Evolutionary conservation across 2,113 vertebrate genomes (phyloP), one percentile per base, ranked within the genome.

Genomic region (Cavia aperea): DNA sequence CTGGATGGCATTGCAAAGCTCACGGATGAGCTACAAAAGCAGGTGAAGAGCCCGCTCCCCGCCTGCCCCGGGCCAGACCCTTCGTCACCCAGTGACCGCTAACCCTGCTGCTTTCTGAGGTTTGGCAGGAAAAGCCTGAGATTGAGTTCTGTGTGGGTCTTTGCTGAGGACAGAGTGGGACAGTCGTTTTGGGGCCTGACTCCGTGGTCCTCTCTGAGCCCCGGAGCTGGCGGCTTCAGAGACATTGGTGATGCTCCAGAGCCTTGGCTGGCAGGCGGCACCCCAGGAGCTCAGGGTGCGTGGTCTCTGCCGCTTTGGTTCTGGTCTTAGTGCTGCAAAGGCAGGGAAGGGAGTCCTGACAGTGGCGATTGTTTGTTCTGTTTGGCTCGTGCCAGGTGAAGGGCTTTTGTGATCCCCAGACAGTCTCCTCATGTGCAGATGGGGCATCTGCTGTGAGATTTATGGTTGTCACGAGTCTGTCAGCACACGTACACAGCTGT

Each of bases 1-100:
- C 88, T 98, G 15, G 78, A 88, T 86, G 94, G 24, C 24, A 70
- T 98, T 65, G 95, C 93, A 79, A n/a, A 93, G 87, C 94, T 97
- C 78, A 96, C 97, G 7, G 95, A 97, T 73, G 90, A 93, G 19
- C 93, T 98, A 18, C 95, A 97, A 58, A 91, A 94, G 86, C 91
- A 97, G 96, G 98, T 98, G 46, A 19, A 43, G 26, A 16, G 13
- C 36, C 49, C 0, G 0, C 43, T 26, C n/a, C 15, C 26, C 18
- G 8, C 51, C 60, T 36, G 29, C 29, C 13, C n/a, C 31, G 6
- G 11, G 8, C 23, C 86, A 7, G 46, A 7, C 24, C 31, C n/a
- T 1, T 0, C 39, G 2, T 46, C 24, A 24, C n/a, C 46, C 39
- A 1, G n/a, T 7, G 46, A 23, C 36, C 72, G 58, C 82, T 49